Percentiles rank a stretch among this genome's conserved stretches.
Evolutionary conservation across 2,888 invertebrate genomes (phyloP).

Genomic region (Sminthurinus aureus): DNA sequence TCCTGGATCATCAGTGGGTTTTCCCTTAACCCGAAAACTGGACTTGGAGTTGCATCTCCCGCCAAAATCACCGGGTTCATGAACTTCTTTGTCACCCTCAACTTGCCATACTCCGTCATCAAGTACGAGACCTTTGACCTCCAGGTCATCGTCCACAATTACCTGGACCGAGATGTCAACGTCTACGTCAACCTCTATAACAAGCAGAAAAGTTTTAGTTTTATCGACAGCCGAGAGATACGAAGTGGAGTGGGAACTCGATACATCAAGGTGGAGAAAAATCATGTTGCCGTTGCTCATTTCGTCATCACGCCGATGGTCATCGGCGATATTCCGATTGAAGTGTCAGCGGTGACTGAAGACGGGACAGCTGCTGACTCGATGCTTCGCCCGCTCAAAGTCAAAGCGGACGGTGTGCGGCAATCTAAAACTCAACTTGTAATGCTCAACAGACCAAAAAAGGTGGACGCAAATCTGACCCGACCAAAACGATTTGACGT

Average conservation of each 20-base stretch:
- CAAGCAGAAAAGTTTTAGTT: conserved; percentile 56
- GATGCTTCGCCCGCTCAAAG: conserved; percentile 64
- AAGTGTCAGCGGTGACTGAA: conserved; percentile 63
- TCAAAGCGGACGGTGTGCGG: not conserved
- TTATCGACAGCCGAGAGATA: not conserved
- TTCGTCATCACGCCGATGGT: conserved; percentile 67
- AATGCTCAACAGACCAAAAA: not conserved
- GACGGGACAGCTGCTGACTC: conserved; percentile 64
- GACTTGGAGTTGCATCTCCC: conserved; percentile 65
- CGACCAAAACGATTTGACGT: not conserved
- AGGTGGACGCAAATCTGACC: not conserved
- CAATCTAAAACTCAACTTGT: not conserved
- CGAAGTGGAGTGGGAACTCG: not conserved
- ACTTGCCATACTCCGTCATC: conserved; percentile 67
- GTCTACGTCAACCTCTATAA: conserved; percentile 65
- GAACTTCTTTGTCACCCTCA: conserved; percentile 67
- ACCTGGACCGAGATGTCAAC: conserved; percentile 63
- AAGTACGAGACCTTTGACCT: conserved; percentile 67
- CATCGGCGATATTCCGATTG: conserved; percentile 65
- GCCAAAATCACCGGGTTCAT: conserved; percentile 65
- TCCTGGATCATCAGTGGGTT: conserved; percentile 68
- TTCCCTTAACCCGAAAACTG: conserved; percentile 65
- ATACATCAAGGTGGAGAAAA: not conserved
- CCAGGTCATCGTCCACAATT: conserved; percentile 67
- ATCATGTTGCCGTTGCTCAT: conserved; percentile 63